phyloP scores from a whole-genome alignment of 2,113 vertebrate genomes.

The Misgurnus mizolepis region DNA sequence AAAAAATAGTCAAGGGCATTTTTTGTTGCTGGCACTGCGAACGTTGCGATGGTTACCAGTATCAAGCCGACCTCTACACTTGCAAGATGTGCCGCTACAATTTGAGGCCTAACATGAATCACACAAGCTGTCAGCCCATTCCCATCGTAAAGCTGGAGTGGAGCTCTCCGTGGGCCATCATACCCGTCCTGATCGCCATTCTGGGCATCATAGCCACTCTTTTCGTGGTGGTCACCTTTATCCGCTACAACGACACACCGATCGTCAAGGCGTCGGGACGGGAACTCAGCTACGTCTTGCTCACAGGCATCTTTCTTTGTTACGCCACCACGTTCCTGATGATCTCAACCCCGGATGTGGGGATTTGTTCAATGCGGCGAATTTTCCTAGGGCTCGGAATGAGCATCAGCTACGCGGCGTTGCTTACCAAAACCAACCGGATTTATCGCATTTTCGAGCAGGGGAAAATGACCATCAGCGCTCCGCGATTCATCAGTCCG shows the following conservation, averaged over 20 bases:
- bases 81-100: constrained; percentile 79
- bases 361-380: constrained; percentile 74
- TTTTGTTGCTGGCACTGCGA: constrained; percentile 79
- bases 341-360: constrained; percentile 74
- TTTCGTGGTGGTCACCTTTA: constrained; percentile 75
- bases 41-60: constrained; percentile 78
- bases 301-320: constrained; percentile 78
- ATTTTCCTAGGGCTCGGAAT: constrained; percentile 79
- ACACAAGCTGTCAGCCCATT: constrained; percentile 74
- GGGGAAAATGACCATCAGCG: constrained; percentile 73
- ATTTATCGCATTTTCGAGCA: constrained; percentile 80
- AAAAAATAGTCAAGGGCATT: constrained; percentile 78
- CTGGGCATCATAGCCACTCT: constrained; percentile 75
- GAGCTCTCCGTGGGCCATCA: constrained; percentile 78
- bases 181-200: constrained; percentile 74
- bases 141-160: constrained; percentile 78
- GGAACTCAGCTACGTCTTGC: constrained; percentile 76
- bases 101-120: constrained; percentile 72
- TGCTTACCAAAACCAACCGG: constrained; percentile 78
- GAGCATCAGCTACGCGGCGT: constrained; percentile 78
- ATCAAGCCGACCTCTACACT: constrained; percentile 74
- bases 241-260: constrained; percentile 78
- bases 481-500: constrained; percentile 74
- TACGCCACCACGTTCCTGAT: constrained; percentile 79
- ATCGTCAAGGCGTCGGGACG: constrained; percentile 77